Evolutionary conservation across 1,140 invertebrate species (phyloP).

Genomic region (Trachelipus rathkii): DNA sequence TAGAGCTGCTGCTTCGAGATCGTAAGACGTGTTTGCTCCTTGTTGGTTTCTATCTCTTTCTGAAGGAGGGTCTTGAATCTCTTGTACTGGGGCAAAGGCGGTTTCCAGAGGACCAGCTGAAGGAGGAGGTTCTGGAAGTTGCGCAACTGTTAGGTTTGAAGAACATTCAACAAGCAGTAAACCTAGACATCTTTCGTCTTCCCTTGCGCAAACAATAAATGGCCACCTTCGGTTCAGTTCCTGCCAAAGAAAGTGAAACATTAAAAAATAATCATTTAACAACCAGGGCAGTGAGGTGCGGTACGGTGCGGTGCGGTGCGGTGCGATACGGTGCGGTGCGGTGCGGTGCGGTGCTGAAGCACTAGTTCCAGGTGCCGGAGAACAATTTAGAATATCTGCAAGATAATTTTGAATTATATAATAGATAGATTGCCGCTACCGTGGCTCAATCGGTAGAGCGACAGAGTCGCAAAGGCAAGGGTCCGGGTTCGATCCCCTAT

Average conservation of each 20-base stretch:
- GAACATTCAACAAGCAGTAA: slow-evolving; percentile 41
- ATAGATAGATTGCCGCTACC: no score
- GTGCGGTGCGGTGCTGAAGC: no score
- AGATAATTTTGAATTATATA: no score
- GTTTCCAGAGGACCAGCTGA: slow-evolving; percentile 20
- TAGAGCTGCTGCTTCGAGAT: slow-evolving; percentile 32
- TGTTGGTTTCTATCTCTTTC: not conserved
- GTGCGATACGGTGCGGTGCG: no score
- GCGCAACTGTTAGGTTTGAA: slow-evolving; percentile 40
- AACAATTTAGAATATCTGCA: no score
- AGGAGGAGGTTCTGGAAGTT: slow-evolving; percentile 29
- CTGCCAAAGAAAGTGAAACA: slow-evolving; percentile 11
- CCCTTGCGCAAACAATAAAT: slow-evolving; percentile 37
- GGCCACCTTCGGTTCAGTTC: slow-evolving; percentile 44
- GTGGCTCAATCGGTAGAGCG: no score
- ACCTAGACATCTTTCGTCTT: slow-evolving; percentile 38
- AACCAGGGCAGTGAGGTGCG: no score
- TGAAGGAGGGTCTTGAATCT: not conserved
- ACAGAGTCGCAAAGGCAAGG: no score
- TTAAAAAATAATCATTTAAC: no score
- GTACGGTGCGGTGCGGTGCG: no score
- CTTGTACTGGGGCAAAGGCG: not conserved
- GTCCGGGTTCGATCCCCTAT: no score
- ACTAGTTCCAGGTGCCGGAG: no score
- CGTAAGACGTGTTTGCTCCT: not conserved